These are phyloP conservation scores for Anolis carolinensis DNA, from an alignment of 2,113 vertebrate genomes.

Conservation along the genomic window DNA sequence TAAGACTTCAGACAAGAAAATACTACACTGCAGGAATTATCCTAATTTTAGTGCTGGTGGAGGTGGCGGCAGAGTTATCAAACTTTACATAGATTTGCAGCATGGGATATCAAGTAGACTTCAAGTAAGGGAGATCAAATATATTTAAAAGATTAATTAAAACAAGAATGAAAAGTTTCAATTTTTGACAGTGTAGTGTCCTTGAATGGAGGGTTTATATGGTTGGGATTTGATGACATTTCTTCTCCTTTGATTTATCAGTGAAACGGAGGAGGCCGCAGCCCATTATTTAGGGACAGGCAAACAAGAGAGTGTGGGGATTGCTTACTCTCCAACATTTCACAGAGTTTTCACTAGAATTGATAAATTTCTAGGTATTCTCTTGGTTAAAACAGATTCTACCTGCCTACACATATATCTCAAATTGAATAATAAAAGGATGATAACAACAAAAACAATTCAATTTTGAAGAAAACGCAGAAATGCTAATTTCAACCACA, in stretches of 20 bases:
- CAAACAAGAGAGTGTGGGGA: too few relatives aligned
- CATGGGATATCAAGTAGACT: background rate
- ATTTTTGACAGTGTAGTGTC: background rate
- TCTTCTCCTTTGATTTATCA: background rate
- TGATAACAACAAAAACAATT: too few relatives aligned
- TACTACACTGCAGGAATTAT: background rate
- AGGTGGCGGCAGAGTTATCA: background rate
- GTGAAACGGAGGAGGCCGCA: background rate
- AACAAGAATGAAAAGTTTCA: background rate
- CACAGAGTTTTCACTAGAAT: constrained; percentile 10
- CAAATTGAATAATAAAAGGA: too few relatives aligned
- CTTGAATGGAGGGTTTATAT: too few relatives aligned
- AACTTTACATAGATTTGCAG: background rate
- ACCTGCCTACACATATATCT: background rate
- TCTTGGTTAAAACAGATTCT: background rate
- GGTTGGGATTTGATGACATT: background rate
- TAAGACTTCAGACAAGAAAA: background rate
- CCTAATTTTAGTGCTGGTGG: background rate
- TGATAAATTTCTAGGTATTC: background rate
- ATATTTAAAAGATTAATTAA: background rate
- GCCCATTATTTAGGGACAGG: background rate
- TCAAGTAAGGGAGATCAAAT: background rate
- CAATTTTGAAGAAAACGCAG: too few relatives aligned
- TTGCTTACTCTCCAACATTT: too few relatives aligned
- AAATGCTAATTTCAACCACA: too few relatives aligned